A percentile compares a stretch with the other conserved stretches of the same genome.
Conservation (phyloP, 2,797 vertebrate genomes). For the Lacerta bilineata region DNA sequence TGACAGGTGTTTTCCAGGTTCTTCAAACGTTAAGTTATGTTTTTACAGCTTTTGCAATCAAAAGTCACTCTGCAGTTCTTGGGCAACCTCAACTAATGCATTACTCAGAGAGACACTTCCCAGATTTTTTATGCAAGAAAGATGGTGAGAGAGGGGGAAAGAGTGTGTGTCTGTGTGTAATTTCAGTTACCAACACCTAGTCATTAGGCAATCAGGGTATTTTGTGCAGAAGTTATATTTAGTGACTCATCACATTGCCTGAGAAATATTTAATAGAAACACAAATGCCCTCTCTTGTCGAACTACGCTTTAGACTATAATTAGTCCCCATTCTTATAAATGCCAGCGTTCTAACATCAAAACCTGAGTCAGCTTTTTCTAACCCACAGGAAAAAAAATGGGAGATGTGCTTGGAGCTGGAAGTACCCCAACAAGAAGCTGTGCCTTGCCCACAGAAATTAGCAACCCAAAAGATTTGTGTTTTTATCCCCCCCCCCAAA, state of each 20-base stretch:
- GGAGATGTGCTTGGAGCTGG: constrained; percentile 14
- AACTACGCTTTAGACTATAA: constrained; percentile 75
- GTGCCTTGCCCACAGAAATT: constrained; percentile 50
- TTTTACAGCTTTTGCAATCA: constrained; percentile 71
- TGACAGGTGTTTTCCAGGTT: constrained; percentile 70
- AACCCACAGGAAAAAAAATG: constrained; percentile 55
- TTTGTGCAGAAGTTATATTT: constrained; percentile 78
- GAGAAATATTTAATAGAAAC: constrained; percentile 81
- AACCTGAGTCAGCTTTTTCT: constrained; percentile 69
- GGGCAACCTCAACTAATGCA: constrained; percentile 70
- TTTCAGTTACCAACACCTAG: constrained; percentile 77
- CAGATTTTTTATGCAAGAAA: constrained; percentile 63
- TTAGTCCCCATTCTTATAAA: constrained; percentile 71
- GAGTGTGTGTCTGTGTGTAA: constrained; percentile 67
- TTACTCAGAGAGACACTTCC: constrained; percentile 75
- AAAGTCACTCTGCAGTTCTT: constrained; percentile 71
- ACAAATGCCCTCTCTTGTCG: constrained; percentile 72
- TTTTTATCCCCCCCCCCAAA: neutral
- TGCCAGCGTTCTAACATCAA: constrained; percentile 70
- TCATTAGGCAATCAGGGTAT: constrained; percentile 79
- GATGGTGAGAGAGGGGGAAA: constrained; percentile 50
- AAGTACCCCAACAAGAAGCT: neutral
- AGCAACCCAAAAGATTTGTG: constrained; percentile 34
- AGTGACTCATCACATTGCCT: constrained; percentile 79
- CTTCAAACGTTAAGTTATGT: constrained; percentile 47